These are phyloP conservation scores for Rhinichthys klamathensis DNA, from an alignment of 2,113 vertebrate species.

Conservation along the genomic window DNA sequence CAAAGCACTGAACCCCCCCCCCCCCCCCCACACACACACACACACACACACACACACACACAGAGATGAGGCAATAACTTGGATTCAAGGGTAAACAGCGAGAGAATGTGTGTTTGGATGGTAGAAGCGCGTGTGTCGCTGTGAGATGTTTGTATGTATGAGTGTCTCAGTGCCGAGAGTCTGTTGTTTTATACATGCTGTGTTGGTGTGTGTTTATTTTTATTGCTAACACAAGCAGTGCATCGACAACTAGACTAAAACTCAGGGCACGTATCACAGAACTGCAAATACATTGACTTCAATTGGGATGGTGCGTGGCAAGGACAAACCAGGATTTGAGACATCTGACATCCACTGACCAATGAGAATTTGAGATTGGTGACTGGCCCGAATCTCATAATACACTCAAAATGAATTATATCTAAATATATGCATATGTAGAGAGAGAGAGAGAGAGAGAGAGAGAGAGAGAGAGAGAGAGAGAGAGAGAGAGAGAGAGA, in stretches of 20 bases:
- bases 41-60: slow-evolving; percentile 16
- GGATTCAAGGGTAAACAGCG: slow-evolving; percentile 21
- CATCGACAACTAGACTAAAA: not conserved
- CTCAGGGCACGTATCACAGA: not conserved
- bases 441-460: too few species aligned
- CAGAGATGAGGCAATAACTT: slow-evolving; percentile 33
- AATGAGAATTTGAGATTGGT: not conserved
- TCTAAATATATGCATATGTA: too few species aligned
- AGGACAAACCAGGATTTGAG: not conserved
- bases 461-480: too few species aligned
- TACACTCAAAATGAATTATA: too few species aligned
- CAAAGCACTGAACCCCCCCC: not conserved
- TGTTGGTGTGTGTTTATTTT: slow-evolving; percentile 16
- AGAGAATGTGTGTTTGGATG: slow-evolving; percentile 19
- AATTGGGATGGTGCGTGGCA: not conserved
- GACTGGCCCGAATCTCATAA: not conserved
- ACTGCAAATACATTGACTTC: not conserved
- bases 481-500: too few species aligned
- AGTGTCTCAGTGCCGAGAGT: not conserved
- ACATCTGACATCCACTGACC: not conserved
- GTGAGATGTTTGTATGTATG: slow-evolving; percentile 13
- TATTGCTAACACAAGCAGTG: not conserved
- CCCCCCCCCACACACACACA: not conserved
- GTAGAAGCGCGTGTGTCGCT: not conserved
- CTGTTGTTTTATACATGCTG: slow-evolving; percentile 24